Conservation (phyloP, 1,140 invertebrate genomes). For the Archivesica marissinica region DNA sequence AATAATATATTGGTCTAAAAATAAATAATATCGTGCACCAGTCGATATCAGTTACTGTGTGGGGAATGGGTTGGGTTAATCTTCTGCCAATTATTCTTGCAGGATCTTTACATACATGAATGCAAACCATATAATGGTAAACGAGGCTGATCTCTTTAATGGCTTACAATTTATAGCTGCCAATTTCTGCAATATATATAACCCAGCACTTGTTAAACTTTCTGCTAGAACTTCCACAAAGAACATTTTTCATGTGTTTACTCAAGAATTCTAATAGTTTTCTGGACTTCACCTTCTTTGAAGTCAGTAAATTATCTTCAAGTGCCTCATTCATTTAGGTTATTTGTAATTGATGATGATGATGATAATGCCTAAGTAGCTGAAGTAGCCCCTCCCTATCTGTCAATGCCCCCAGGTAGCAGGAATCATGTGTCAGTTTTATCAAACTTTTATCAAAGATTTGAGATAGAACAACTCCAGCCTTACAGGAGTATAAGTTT, state of each 20-base stretch:
- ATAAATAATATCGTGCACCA: no score
- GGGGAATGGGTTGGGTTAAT: no score
- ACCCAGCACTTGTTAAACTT: slow-evolving; percentile 17
- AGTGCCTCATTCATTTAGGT: slow-evolving; percentile 1
- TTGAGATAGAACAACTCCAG: slow-evolving; percentile 27
- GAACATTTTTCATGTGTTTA: slow-evolving; percentile 28
- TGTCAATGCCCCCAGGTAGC: slow-evolving; percentile 26
- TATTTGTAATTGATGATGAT: slow-evolving; percentile 48
- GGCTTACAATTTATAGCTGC: no score
- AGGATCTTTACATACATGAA: no score
- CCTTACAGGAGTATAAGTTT: slow-evolving; percentile 18
- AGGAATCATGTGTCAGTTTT: slow-evolving; percentile 38
- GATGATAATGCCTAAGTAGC: slow-evolving; percentile 26
- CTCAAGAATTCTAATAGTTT: background rate
- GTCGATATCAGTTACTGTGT: no score
- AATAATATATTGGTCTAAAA: no score
- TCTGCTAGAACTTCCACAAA: slow-evolving; percentile 3
- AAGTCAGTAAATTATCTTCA: slow-evolving; percentile 17
- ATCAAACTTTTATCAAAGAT: slow-evolving; percentile 36
- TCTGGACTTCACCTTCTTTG: slow-evolving; percentile 14
- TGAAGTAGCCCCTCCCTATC: slow-evolving; percentile 39
- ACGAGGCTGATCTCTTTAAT: no score
- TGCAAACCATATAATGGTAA: no score
- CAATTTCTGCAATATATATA: background rate
- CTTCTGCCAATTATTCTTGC: no score